Evolutionary conservation across 2,888 invertebrate genomes (phyloP), one percentile per base, ranked within the genome.

Genomic region (Tetrapedia diversipes): DNA sequence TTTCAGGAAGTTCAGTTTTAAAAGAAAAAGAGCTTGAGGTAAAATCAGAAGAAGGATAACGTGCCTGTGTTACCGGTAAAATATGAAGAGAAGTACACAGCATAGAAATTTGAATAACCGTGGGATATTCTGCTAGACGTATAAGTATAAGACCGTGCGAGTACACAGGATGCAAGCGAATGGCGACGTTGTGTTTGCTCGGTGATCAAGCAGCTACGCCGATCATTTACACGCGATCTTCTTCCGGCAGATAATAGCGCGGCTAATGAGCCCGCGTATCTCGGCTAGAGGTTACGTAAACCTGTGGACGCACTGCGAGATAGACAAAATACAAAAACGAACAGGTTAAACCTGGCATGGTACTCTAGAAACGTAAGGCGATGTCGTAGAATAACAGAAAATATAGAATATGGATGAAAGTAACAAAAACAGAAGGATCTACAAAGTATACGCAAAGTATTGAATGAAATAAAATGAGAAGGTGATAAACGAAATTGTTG

Each of bases 211-310:
- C 78, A 81, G 82, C 84, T 79, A 73, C 57, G 78, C 59, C 68
- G 80, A 85, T 85, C 84, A 82, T 85, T 85, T 82, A 84, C 86
- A 84, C 78, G 82, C 72, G 82, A 82, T 81, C 80, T 71, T 84
- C 84, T 85, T 85, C 86, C 84, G 86, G 84, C 86, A 86, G 51
- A 79, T 75, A 79, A 86, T 79, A 71, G 69, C 70, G 54, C 54
- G 76, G 73, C 84, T 85, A 86, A 85, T 85, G 85, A 85, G 80
- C 69, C 72, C 77, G 63, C 76, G 80, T 81, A 86, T 74, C 74
- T 57, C 65, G 76, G 51, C 63, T 37, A 51, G 59, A 66, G 66
- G 77, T 84, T 78, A 79, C 80, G 72, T 85, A 84, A 84, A 84
- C 80, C 68, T 63, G 71, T 47, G 80, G 69, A 82, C 70, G 76